These are phyloP conservation scores for Nyctibius bracteatus DNA, from an alignment of 2,113 vertebrate species.

Conservation along the genomic window DNA sequence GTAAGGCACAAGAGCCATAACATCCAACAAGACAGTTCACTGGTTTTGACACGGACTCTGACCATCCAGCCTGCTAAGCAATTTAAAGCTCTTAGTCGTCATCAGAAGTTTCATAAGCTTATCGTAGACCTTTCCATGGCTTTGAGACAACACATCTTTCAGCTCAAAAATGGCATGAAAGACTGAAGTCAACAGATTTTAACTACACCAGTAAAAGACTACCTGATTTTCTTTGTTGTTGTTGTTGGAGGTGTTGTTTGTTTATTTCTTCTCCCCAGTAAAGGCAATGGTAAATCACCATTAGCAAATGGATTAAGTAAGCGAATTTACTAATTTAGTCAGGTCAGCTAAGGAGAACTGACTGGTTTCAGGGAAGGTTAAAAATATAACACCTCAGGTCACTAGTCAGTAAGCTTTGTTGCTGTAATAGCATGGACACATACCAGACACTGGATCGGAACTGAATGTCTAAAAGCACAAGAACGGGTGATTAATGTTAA, in stretches of 20 bases:
- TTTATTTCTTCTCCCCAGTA: neutral
- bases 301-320: neutral
- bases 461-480: neutral
- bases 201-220: neutral
- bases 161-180: neutral
- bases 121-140: neutral
- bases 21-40: neutral
- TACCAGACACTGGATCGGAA: neutral
- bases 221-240: neutral
- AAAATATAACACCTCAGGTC: neutral
- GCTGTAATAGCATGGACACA: neutral
- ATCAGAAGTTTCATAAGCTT: neutral
- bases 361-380: neutral
- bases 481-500: neutral
- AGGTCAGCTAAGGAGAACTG: neutral
- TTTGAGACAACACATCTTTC: neutral
- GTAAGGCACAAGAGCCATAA: neutral
- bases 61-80: neutral
- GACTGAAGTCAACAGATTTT: neutral
- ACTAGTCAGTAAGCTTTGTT: neutral
- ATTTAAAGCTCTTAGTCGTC: neutral
- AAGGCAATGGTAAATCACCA: neutral
- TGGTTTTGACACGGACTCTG: neutral
- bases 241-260: neutral
- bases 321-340: neutral